Evolutionary conservation across 2,113 vertebrate species (phyloP), one percentile per base, ranked within the genome.

Genomic region (Equus przewalskii): DNA sequence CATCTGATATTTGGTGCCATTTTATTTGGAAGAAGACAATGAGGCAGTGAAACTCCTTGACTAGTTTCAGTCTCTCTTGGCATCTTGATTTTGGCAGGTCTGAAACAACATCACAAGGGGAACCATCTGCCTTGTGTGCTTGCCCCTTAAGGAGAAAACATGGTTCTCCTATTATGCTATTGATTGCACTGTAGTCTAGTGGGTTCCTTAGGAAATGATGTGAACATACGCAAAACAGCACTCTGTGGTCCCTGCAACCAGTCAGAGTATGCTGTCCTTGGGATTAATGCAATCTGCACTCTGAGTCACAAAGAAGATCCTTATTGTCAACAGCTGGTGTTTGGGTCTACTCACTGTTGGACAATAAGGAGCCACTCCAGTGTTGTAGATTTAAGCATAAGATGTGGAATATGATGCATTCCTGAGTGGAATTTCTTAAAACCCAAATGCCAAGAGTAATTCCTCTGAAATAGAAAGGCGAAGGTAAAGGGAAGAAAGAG

Each of bases 11-110:
- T 89, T 70, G 49, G 21, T 82, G 72, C 91, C 78, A 79, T 89
- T 93, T 91, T 89, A 64, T 86, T 96, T 80, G 79, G 64, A 90
- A 91, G 69, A 90, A 49, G 60, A 65, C 46, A 95, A 62, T 9
- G 33, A 81, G 44, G 36, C n/a, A 72, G 65, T 73, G 65, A 75
- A 75, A 79, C 30, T 33, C 62, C 19, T 88, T 13, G 28, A 84
- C 81, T 46, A 2, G 22, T 69, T 84, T 94, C 44, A 11, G 56
- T 82, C 49, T 89, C 67, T 97, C 75, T 60, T 80, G 28, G 95
- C 75, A 91, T 84, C 89, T 83, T 82, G 56, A 67, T 49, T 79
- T 89, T 96, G 79, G 87, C 78, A 89, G n/a, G 64, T 84, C 33
- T 89, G 24, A 79, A 94, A n/a, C 89, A 75, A 7, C 4, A 83